Conservation (phyloP, 1,140 invertebrate genomes). For the Sycobia sp. region DNA sequence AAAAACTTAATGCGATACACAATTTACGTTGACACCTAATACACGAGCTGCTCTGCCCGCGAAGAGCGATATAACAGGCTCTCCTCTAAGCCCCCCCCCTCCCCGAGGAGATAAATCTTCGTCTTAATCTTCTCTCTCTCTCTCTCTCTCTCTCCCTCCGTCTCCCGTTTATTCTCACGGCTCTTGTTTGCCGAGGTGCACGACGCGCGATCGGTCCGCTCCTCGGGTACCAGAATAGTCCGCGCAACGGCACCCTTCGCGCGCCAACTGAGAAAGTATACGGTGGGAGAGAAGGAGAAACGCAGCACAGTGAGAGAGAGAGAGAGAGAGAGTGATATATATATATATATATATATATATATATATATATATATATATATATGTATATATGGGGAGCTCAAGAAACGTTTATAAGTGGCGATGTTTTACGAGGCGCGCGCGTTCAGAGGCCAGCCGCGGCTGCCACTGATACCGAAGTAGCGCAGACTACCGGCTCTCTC, state of each 20-base stretch:
- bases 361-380: too few relatives aligned
- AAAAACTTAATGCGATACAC: slow-evolving; percentile 32
- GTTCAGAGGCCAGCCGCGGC: too few relatives aligned
- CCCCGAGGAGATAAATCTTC: slow-evolving; percentile 24
- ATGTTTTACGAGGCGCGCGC: slow-evolving; percentile 27
- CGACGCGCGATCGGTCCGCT: background rate
- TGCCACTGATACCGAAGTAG: too few relatives aligned
- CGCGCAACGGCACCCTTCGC: background rate
- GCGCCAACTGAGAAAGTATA: too few relatives aligned
- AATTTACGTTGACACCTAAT: slow-evolving; percentile 31
- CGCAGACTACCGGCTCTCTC: too few relatives aligned
- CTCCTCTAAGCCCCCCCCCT: background rate
- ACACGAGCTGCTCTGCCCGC: too few relatives aligned
- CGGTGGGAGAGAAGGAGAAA: slow-evolving; percentile 14
- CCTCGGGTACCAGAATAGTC: background rate
- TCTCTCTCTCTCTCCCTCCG: background rate
- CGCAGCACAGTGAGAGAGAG: background rate
- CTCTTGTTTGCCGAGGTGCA: background rate
- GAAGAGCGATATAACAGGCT: too few relatives aligned
- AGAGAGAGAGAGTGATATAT: too few relatives aligned
- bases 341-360: too few relatives aligned
- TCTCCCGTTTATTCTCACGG: background rate
- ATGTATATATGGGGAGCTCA: background rate
- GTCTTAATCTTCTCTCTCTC: slow-evolving; percentile 22
- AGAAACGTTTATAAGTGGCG: slow-evolving; percentile 27